A percentile compares a stretch with the other conserved stretches of the same genome.
phyloP scores from a whole-genome alignment of 1,140 invertebrate species.

The Bradynema listronoti region DNA sequence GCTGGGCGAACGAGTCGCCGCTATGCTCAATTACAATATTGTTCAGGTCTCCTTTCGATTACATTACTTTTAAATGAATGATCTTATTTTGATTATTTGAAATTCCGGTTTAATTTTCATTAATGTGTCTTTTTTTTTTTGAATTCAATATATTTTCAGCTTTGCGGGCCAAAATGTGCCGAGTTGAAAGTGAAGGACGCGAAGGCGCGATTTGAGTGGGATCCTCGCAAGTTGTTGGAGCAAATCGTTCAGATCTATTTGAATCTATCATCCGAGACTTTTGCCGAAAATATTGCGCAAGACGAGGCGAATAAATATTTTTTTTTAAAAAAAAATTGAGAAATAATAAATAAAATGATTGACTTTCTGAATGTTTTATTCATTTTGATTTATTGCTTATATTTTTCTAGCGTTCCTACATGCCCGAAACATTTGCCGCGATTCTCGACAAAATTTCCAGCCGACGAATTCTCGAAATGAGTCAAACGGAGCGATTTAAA shows the following conservation, averaged over 20 bases:
- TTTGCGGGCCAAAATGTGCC: constrained; percentile 94
- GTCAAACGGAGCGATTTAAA: constrained; percentile 63
- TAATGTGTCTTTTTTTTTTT: constrained; percentile 1
- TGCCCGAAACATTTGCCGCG: constrained; percentile 81
- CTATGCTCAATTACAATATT: constrained; percentile 83
- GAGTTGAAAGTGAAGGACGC: constrained; percentile 91
- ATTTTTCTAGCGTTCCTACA: constrained; percentile 75
- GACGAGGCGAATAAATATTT: constrained; percentile 65
- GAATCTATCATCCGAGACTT: constrained; percentile 81
- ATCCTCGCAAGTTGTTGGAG: constrained; percentile 77
- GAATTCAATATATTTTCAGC: constrained; percentile 64
- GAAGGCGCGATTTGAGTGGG: constrained; percentile 85
- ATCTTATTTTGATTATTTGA: too few relatives aligned
- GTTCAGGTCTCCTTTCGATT: constrained; percentile 26
- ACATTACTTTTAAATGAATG: too few relatives aligned
- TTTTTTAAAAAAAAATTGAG: constrained; percentile 1
- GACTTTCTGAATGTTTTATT: too few relatives aligned
- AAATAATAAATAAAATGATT: too few relatives aligned
- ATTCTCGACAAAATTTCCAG: constrained; percentile 64
- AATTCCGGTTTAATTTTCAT: background rate
- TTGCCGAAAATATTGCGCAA: constrained; percentile 77
- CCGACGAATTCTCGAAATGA: constrained; percentile 59
- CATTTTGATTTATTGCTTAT: too few relatives aligned
- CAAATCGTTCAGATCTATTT: constrained; percentile 92
- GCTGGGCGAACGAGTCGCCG: constrained; percentile 81